Evolutionary conservation across 2,113 vertebrate species (phyloP).

Genomic region (Prolemur simus): DNA sequence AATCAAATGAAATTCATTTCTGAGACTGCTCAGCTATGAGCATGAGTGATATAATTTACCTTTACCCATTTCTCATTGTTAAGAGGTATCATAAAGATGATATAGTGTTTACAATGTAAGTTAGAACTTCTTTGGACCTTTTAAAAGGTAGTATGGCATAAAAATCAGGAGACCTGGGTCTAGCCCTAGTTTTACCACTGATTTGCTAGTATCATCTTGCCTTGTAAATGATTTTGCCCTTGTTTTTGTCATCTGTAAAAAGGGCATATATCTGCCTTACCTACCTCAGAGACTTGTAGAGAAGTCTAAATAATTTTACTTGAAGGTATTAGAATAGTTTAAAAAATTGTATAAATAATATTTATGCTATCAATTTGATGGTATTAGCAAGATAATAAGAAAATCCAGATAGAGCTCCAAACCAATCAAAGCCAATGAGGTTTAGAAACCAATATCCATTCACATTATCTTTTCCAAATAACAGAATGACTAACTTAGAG

Average conservation of each 20-base stretch:
- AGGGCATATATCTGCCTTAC: neutral
- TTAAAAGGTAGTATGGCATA: neutral
- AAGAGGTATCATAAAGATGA: neutral
- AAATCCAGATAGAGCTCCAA: constrained; percentile 1
- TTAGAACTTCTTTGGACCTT: neutral
- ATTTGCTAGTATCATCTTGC: neutral
- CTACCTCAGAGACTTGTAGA: neutral
- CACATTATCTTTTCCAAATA: constrained; percentile 19
- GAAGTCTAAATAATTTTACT: constrained; percentile 25
- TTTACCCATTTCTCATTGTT: constrained; percentile 3
- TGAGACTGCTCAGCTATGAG: neutral
- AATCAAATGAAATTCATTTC: constrained; percentile 33
- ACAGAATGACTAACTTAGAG: neutral
- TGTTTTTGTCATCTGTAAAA: constrained; percentile 33
- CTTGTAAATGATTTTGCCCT: neutral
- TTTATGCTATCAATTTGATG: neutral
- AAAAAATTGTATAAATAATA: neutral
- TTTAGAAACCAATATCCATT: constrained; percentile 43
- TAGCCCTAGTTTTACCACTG: neutral
- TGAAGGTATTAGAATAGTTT: neutral
- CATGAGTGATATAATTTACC: neutral
- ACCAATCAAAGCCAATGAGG: constrained; percentile 33
- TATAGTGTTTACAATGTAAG: neutral
- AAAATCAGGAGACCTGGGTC: neutral
- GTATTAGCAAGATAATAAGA: constrained; percentile 13